phyloP scores from a whole-genome alignment of 2,888 invertebrate genomes.

The Scrobipalpa atriplicella region DNA sequence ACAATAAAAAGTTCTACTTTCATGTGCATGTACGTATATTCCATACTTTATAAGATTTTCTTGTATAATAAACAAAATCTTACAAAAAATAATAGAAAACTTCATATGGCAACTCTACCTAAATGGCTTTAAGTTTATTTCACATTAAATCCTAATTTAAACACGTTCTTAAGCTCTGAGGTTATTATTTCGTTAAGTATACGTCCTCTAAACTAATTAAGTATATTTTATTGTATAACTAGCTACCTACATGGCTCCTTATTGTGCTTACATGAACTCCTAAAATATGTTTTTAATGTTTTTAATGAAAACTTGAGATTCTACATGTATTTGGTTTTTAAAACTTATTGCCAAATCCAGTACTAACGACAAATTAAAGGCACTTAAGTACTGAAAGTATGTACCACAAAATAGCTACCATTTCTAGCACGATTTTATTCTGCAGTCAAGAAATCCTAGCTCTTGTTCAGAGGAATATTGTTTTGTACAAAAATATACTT shows the following conservation, averaged over 20 bases:
- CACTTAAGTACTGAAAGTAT: conserved; percentile 13
- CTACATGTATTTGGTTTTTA: conserved; percentile 40
- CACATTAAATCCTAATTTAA: conserved; percentile 23
- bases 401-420: not conserved
- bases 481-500: conserved; percentile 24
- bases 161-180: conserved; percentile 62
- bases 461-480: not conserved
- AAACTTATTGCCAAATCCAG: not conserved
- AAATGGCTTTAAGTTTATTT: conserved; percentile 39
- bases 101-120: not conserved
- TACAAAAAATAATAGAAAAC: too few species aligned
- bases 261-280: conserved; percentile 56
- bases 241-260: conserved; percentile 46
- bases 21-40: too few species aligned
- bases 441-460: conserved; percentile 13
- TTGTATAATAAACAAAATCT: too few species aligned
- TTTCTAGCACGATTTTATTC: not conserved
- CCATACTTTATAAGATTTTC: too few species aligned
- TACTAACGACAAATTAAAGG: conserved; percentile 20
- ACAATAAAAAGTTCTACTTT: too few species aligned
- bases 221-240: conserved; percentile 50
- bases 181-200: conserved; percentile 50
- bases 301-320: conserved; percentile 47
- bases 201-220: conserved; percentile 46
- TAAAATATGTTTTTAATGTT: conserved; percentile 33